phyloP scores from a whole-genome alignment of 53 echinoderm and acorn worm genomes.

The Arbacia lixula region DNA sequence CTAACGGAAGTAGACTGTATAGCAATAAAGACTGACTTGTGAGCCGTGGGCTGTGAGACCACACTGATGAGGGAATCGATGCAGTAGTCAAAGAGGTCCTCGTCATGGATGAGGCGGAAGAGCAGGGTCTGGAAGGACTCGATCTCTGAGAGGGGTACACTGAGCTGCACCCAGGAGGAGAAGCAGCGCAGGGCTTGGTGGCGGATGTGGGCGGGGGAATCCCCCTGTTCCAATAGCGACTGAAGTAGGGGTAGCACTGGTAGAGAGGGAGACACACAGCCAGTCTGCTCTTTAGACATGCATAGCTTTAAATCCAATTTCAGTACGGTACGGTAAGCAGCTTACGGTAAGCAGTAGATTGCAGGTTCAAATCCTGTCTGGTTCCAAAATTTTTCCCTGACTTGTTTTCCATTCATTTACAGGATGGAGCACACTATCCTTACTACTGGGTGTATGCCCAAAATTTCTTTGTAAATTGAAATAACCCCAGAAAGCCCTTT shows the following conservation, averaged over 20 bases:
- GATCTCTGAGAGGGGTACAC: slow-evolving; percentile 85
- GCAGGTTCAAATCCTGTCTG: too few relatives aligned
- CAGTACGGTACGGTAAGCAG: too few relatives aligned
- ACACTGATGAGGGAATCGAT: slow-evolving; percentile 87
- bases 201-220: slow-evolving; percentile 85
- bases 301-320: too few relatives aligned
- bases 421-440: too few relatives aligned
- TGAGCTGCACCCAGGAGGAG: slow-evolving; percentile 96
- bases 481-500: too few relatives aligned
- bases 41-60: slow-evolving; percentile 82
- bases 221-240: slow-evolving; percentile 74
- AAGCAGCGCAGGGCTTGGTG: slow-evolving; percentile 89
- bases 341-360: too few relatives aligned
- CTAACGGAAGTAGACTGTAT: too few relatives aligned
- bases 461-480: too few relatives aligned
- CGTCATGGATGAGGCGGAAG: slow-evolving; percentile 83
- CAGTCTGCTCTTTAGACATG: too few relatives aligned
- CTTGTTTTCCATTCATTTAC: too few relatives aligned
- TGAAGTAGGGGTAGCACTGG: slow-evolving; percentile 88
- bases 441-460: too few relatives aligned
- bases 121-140: slow-evolving; percentile 82
- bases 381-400: too few relatives aligned
- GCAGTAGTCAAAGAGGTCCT: slow-evolving; percentile 89
- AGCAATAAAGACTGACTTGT: slow-evolving; percentile 90
- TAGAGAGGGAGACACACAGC: neutral